phyloP scores from a whole-genome alignment of 2,888 invertebrate species.

The Melanchra persicariae region DNA sequence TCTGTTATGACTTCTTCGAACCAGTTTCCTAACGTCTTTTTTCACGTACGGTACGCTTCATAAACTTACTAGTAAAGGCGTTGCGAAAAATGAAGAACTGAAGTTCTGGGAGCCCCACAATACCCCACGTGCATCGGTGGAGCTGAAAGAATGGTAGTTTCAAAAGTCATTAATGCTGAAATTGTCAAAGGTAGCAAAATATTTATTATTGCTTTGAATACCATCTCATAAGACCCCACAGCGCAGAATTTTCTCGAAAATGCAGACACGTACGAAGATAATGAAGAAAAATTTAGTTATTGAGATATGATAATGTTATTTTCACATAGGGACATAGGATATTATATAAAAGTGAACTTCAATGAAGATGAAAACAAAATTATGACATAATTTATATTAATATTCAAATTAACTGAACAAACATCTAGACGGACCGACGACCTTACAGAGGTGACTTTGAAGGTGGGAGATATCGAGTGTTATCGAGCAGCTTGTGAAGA shows the following conservation, averaged over 20 bases:
- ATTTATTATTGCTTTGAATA: too few relatives aligned
- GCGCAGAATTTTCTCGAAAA: background rate
- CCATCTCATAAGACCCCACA: too few relatives aligned
- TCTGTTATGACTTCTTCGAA: conserved; percentile 47
- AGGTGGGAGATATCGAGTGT: background rate
- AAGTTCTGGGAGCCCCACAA: background rate
- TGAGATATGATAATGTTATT: too few relatives aligned
- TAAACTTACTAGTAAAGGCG: background rate
- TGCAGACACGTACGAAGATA: background rate
- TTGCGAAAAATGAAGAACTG: background rate
- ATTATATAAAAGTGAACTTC: too few relatives aligned
- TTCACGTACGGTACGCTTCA: conserved; percentile 2
- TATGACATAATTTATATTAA: too few relatives aligned
- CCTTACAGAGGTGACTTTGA: background rate
- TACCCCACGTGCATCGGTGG: too few relatives aligned
- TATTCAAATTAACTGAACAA: background rate
- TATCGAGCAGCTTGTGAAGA: background rate
- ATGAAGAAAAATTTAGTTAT: too few relatives aligned
- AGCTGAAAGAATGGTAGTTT: background rate
- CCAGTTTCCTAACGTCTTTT: conserved; percentile 28
- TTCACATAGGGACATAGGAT: too few relatives aligned
- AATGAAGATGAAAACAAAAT: background rate
- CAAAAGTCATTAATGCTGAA: background rate
- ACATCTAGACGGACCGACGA: background rate
- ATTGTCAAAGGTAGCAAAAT: background rate